Evolutionary conservation across 2,797 vertebrate genomes (phyloP).

Genomic region (Channa striata): DNA sequence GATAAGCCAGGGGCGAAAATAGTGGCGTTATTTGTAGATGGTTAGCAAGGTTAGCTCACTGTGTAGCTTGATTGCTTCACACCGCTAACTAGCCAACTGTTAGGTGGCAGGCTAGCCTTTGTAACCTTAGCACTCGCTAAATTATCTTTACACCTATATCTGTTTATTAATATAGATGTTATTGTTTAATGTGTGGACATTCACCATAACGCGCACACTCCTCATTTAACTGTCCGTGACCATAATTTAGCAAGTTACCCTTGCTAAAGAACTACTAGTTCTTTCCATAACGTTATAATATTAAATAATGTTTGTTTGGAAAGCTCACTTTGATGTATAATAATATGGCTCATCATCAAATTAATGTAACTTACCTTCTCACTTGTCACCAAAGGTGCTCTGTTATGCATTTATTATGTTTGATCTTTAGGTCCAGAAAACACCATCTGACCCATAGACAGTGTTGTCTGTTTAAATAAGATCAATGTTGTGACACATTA

Average conservation of each 20-base stretch:
- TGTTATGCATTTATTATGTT: slow-evolving; percentile 44
- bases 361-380: not conserved
- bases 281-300: too few relatives aligned
- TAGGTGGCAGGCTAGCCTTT: too few relatives aligned
- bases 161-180: too few relatives aligned
- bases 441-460: not conserved
- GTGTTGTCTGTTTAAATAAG: slow-evolving; percentile 48
- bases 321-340: not conserved
- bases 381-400: not conserved
- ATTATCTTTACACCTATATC: not conserved
- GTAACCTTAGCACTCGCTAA: not conserved
- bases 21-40: accelerated
- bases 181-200: not conserved
- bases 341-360: slow-evolving; percentile 2
- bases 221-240: too few relatives aligned
- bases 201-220: too few relatives aligned
- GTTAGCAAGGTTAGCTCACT: not conserved
- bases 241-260: not conserved
- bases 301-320: not conserved
- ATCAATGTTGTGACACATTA: slow-evolving; percentile 17
- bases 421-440: slow-evolving; percentile 29
- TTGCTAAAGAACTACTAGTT: not conserved
- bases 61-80: not conserved
- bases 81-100: too few relatives aligned
- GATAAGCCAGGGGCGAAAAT: too few relatives aligned